Base-by-base conservation (phyloP, 2,113 vertebrate species). In the Platichthys stellatus region DNA sequence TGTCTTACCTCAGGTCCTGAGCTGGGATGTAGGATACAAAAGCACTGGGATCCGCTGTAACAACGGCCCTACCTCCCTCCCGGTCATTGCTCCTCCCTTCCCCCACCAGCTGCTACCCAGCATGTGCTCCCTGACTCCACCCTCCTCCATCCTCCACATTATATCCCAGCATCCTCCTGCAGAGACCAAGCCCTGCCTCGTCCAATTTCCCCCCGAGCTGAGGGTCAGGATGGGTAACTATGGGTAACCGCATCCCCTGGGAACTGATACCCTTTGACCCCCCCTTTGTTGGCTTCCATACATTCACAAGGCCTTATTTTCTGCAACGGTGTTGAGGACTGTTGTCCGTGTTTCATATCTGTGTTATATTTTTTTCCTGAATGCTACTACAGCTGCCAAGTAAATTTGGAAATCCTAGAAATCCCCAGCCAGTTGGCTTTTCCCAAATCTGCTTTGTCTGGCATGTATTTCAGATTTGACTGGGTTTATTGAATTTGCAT, bases 181-280 rank as follows among this genome's bases (percentile, higher is more conserved):
- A 45, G 60, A 76, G 63, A 28, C 65, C 28, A 47, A 28, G 81
- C 83, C 83, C 63, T 80, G 4, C 90, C 88, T 77, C n/a, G 2
- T 67, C 66, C 73, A 74, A 72, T 74, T 80, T 85, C 88, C 78
- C 40, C 40, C 18, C 18, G 62, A 66, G 77, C 79, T 45, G 43
- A 54, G 77, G 59, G 54, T 72, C 61, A 69, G 66, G 71, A 77
- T 68, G 78, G 64, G 91, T 92, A 87, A 93, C 93, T 92, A 91
- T 68, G 86, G 89, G 92, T 89, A 92, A 92, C 92, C 79, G 84
- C 90, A 83, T 92, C 93, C 89, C 87, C 40, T 73, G 63, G 86
- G 84, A 81, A 89, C 51, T 51, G 74, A 78, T 89, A 89, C 81
- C 89, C 93, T 92, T 72, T 91, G 83, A 91, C 89, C 89, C 80